Conservation (phyloP, 2,888 invertebrate species). For the Oscheius sp. region DNA sequence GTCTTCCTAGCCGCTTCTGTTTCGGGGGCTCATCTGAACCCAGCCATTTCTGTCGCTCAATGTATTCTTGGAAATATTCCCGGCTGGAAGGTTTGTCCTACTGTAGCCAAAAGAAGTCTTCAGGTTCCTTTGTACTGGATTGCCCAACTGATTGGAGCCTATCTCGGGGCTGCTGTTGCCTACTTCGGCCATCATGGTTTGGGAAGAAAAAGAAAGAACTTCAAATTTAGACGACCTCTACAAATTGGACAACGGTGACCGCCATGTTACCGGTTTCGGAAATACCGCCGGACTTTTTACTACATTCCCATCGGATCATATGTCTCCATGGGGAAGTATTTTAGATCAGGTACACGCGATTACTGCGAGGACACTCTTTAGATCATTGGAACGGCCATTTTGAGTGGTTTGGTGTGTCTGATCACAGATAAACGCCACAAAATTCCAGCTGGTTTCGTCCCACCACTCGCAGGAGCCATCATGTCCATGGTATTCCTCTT, state of each 20-base stretch:
- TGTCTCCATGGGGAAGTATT: constrained; percentile 72
- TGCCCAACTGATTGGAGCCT: constrained; percentile 66
- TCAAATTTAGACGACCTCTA: constrained; percentile 69
- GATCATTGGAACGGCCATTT: constrained; percentile 69
- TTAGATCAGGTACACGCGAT: constrained; percentile 73
- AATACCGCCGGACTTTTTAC: constrained; percentile 75
- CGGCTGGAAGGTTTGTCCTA: constrained; percentile 22
- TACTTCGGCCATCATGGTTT: constrained; percentile 68
- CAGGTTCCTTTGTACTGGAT: constrained; percentile 49
- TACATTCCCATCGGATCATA: constrained; percentile 73
- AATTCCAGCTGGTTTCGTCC: constrained; percentile 60
- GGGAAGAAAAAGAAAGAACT: constrained; percentile 67
- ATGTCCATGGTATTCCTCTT: constrained; percentile 68
- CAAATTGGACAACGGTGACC: constrained; percentile 70
- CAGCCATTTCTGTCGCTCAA: constrained; percentile 62
- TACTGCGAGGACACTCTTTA: no score
- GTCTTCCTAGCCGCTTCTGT: constrained; percentile 64
- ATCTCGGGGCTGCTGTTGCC: constrained; percentile 63
- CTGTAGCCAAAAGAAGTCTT: neutral
- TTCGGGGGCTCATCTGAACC: constrained; percentile 66
- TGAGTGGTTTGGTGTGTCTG: constrained; percentile 61
- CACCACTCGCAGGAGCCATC: constrained; percentile 64
- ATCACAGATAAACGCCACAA: constrained; percentile 68
- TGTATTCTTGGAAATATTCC: constrained; percentile 60
- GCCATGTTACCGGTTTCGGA: constrained; percentile 68